These are phyloP conservation scores for Poeciliopsis prolifica DNA, from an alignment of 2,113 vertebrate genomes.

Conservation along the genomic window DNA sequence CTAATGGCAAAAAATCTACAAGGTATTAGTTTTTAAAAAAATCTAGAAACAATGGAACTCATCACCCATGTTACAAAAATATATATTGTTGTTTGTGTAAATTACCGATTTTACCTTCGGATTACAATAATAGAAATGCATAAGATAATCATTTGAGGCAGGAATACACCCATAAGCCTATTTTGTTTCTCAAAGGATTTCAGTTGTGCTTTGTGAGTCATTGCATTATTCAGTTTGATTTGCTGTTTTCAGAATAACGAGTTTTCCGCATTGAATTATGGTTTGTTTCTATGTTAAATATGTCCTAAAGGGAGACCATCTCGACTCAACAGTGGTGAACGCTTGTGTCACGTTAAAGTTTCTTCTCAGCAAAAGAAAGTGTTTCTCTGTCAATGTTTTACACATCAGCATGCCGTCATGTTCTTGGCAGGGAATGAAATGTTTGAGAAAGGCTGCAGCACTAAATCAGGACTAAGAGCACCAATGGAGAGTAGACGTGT, in stretches of 20 bases:
- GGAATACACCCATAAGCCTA: constrained; percentile 9
- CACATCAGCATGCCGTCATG: constrained; percentile 37
- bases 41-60: background rate
- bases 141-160: background rate
- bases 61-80: background rate
- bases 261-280: constrained; percentile 15
- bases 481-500: constrained; percentile 54
- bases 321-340: constrained; percentile 20
- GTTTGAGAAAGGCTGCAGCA: constrained; percentile 34
- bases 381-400: constrained; percentile 33
- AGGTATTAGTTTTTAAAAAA: background rate
- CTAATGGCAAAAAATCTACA: background rate
- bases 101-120: background rate
- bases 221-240: constrained; percentile 34
- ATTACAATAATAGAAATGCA: background rate
- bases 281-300: constrained; percentile 9
- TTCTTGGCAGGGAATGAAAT: constrained; percentile 44
- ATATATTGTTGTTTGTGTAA: background rate
- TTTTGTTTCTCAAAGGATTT: constrained; percentile 1
- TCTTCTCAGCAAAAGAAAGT: constrained; percentile 1
- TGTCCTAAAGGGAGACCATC: constrained; percentile 29
- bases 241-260: constrained; percentile 9
- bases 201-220: constrained; percentile 14
- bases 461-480: constrained; percentile 44
- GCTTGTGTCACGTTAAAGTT: background rate